These are phyloP conservation scores for Drosophila picticornis DNA, from an alignment of 2,888 invertebrate genomes.

Conservation along the genomic window DNA sequence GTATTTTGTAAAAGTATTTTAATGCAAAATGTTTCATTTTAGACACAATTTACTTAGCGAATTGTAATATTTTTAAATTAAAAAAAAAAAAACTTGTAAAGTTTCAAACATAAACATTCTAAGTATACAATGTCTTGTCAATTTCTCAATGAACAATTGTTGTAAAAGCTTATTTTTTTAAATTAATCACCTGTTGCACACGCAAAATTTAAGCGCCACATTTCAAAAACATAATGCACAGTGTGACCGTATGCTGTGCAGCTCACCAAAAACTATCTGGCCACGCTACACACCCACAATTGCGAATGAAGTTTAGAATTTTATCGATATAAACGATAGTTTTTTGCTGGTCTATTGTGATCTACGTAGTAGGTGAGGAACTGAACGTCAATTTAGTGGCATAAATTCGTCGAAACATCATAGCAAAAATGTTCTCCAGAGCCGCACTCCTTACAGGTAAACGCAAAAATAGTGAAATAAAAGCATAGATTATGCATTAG, in stretches of 20 bases:
- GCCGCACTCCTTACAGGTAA: constrained; percentile 89
- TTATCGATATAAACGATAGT: constrained; percentile 30
- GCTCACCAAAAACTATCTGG: constrained; percentile 19
- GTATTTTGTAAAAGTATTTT: constrained; percentile 79
- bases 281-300: constrained; percentile 11
- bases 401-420: constrained; percentile 74
- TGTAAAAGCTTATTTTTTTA: not conserved
- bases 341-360: constrained; percentile 42
- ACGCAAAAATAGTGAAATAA: constrained; percentile 53
- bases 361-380: constrained; percentile 45
- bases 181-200: constrained; percentile 6
- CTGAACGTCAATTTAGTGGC: constrained; percentile 66
- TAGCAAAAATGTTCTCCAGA: constrained; percentile 89
- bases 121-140: not conserved
- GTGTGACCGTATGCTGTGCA: too few relatives aligned
- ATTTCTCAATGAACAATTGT: not conserved
- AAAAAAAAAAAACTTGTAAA: constrained; percentile 77
- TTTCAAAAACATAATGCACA: not conserved
- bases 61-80: constrained; percentile 72
- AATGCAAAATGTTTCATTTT: constrained; percentile 65
- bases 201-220: not conserved
- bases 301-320: constrained; percentile 35
- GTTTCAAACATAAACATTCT: constrained; percentile 47
- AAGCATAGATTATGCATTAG: not conserved
- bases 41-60: constrained; percentile 79